Percentiles rank a stretch among this genome's conserved stretches.
Evolutionary conservation across 64 coral and sea anemone species (phyloP).

Genomic region (Porites australiensis): DNA sequence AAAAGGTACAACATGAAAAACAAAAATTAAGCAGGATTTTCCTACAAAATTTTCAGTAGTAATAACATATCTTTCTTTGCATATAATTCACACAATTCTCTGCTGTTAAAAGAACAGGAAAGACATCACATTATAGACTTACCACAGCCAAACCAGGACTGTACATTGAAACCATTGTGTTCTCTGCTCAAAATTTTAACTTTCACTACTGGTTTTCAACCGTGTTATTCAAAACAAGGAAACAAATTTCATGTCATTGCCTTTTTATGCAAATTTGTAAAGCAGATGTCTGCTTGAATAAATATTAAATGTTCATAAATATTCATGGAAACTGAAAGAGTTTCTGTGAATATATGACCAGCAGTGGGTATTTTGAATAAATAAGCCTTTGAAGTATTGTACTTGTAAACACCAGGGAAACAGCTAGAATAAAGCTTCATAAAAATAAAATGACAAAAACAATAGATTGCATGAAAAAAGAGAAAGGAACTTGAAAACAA

Average conservation of each 20-base stretch:
- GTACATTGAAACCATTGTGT: not conserved
- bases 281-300: conserved; percentile 40
- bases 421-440: not conserved
- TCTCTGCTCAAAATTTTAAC: not conserved
- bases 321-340: not conserved
- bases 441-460: not conserved
- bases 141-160: not conserved
- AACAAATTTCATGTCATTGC: conserved; percentile 25
- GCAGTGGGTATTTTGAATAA: conserved; percentile 9
- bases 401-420: not conserved
- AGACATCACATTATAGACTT: not conserved
- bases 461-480: not conserved
- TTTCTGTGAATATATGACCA: not conserved
- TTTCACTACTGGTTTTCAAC: conserved; percentile 5
- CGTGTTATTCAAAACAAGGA: conserved; percentile 24
- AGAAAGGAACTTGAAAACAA: not conserved
- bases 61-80: no score
- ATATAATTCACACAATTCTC: no score
- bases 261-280: conserved; percentile 33
- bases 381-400: not conserved
- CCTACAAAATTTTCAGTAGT: no score
- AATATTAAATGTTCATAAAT: conserved; percentile 46
- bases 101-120: not conserved
- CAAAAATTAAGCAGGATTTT: no score
- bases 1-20: no score